These are phyloP conservation scores for Empidonax alnorum DNA, from an alignment of 2,113 vertebrate species.

Conservation along the genomic window DNA sequence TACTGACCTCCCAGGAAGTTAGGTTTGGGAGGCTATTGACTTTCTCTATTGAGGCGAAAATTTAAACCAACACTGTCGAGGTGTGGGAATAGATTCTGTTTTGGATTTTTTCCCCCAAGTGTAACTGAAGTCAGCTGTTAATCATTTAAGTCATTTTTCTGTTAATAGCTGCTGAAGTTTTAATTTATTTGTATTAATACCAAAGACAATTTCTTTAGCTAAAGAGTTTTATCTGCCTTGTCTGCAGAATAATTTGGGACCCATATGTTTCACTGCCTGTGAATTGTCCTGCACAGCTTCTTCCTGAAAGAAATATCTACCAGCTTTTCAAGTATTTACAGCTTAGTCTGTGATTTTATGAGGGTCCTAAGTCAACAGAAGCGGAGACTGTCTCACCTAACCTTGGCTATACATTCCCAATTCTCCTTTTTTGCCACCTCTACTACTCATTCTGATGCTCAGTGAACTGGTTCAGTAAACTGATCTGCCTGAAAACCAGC, in stretches of 20 bases:
- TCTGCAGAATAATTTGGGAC: background rate
- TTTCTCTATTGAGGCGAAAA: background rate
- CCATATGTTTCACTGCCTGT: background rate
- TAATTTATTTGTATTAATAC: background rate
- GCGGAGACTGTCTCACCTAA: background rate
- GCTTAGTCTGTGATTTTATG: background rate
- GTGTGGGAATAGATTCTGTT: background rate
- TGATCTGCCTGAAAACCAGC: background rate
- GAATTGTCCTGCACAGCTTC: background rate
- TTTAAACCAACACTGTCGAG: background rate
- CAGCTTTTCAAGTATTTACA: slow-evolving; percentile 6
- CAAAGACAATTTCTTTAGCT: background rate
- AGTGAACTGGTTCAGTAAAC: background rate
- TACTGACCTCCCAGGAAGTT: background rate
- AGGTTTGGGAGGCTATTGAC: background rate
- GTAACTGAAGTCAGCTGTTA: background rate
- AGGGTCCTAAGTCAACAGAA: background rate
- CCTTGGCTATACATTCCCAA: background rate
- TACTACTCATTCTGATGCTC: background rate
- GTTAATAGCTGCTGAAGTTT: background rate
- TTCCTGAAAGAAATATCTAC: background rate
- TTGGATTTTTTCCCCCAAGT: background rate
- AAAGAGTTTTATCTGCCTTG: background rate
- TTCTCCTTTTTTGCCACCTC: background rate
- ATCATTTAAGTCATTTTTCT: background rate